Conservation (phyloP, 2,113 vertebrate species). For the Marmota flaviventris region DNA sequence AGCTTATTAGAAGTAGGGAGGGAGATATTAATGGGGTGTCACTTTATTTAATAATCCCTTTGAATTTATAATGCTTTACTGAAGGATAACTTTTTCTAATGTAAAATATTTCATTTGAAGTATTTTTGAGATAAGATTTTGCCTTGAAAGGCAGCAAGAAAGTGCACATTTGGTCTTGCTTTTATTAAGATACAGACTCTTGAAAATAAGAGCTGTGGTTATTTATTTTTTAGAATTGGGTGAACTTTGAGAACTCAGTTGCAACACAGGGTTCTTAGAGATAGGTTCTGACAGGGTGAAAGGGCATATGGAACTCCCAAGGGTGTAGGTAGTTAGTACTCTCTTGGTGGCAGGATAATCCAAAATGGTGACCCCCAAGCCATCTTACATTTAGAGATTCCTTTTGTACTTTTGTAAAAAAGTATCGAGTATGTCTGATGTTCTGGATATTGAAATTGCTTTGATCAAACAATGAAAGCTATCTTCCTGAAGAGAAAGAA, state of each 20-base stretch:
- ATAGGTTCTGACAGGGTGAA: neutral
- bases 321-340: neutral
- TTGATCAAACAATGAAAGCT: neutral
- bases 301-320: neutral
- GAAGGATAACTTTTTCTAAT: constrained; percentile 9
- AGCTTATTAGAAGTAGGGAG: neutral
- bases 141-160: neutral
- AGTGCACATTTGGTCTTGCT: neutral
- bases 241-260: neutral
- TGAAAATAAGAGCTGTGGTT: neutral
- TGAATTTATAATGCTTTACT: neutral
- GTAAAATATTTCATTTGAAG: constrained; percentile 11
- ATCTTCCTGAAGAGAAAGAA: neutral
- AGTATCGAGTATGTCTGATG: neutral
- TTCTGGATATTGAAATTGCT: constrained; percentile 5
- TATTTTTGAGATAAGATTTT: constrained; percentile 27
- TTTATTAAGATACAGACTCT: neutral
- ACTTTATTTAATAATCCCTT: neutral
- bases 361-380: neutral
- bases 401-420: constrained; percentile 5
- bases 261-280: neutral
- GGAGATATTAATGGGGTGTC: neutral
- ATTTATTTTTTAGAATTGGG: neutral
- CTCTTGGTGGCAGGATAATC: neutral
- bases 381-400: neutral